Evolutionary conservation across 1,140 invertebrate species (phyloP).

Genomic region (Cydia amplana): DNA sequence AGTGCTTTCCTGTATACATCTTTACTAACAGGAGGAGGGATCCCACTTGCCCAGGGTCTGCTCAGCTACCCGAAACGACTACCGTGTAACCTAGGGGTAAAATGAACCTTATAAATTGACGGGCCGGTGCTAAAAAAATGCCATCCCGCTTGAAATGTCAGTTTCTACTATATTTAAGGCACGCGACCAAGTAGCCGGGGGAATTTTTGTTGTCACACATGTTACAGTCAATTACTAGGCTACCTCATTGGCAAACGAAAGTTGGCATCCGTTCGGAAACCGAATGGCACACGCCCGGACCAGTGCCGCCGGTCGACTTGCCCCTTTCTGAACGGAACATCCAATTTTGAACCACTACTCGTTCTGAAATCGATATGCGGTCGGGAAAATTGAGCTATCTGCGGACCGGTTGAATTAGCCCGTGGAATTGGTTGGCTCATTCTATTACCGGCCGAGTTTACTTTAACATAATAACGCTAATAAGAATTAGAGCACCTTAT

Average conservation of each 20-base stretch:
- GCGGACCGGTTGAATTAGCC: conserved; percentile 5
- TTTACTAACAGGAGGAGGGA: too few species aligned
- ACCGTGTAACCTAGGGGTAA: too few species aligned
- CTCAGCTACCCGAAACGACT: too few species aligned
- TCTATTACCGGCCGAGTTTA: not conserved
- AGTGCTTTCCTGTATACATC: too few species aligned
- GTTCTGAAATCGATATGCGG: conserved; percentile 22
- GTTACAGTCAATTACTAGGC: not conserved
- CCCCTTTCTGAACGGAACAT: conserved; percentile 16
- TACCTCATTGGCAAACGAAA: conserved; percentile 47
- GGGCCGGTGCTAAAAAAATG: too few species aligned
- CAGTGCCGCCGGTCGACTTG: not conserved
- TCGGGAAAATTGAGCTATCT: conserved; percentile 26
- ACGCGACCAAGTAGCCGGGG: not conserved
- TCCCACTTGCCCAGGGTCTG: too few species aligned
- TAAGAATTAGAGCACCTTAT: not conserved
- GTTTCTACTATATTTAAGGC: not conserved
- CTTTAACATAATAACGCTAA: not conserved
- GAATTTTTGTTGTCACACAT: not conserved
- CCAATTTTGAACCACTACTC: conserved; percentile 26
- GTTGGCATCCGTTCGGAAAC: conserved; percentile 62
- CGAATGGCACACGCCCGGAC: conserved; percentile 36
- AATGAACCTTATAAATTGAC: too few species aligned
- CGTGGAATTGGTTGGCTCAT: not conserved
- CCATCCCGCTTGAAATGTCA: too few species aligned